Percentiles rank a stretch among this genome's conserved stretches.
phyloP scores from a whole-genome alignment of 2,888 invertebrate genomes.

The Lamellibrachia columna region DNA sequence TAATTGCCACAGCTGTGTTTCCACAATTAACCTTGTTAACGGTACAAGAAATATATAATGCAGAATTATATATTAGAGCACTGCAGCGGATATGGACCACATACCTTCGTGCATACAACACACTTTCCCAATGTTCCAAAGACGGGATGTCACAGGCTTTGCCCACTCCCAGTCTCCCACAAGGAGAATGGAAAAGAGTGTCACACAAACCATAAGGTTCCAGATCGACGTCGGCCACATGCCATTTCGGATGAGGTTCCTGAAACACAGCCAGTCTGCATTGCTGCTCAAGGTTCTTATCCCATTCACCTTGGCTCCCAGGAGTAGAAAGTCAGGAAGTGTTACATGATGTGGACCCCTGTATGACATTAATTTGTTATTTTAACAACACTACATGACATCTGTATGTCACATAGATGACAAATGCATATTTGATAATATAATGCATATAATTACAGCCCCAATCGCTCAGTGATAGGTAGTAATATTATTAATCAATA shows the following conservation, averaged over 20 bases:
- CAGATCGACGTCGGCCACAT: conserved; percentile 68
- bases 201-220: conserved; percentile 64
- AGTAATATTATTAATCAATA: no score
- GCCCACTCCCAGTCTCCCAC: conserved; percentile 58
- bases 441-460: no score
- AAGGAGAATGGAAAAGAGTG: conserved; percentile 59
- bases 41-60: background rate
- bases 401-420: no score
- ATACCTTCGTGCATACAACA: conserved; percentile 52
- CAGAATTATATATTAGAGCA: background rate
- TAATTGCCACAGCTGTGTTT: background rate
- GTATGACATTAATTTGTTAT: no score
- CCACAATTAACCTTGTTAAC: background rate
- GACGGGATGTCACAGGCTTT: conserved; percentile 51
- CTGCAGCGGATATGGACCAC: background rate
- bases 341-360: no score
- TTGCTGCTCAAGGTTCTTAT: background rate
- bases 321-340: no score
- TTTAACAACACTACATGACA: no score
- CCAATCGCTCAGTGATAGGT: no score
- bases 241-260: conserved; percentile 67
- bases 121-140: conserved; percentile 50
- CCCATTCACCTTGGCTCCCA: no score
- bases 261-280: conserved; percentile 43
- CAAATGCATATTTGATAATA: no score